Base-by-base conservation (phyloP, 2,888 invertebrate species). In the Exocentrus adspersus region DNA sequence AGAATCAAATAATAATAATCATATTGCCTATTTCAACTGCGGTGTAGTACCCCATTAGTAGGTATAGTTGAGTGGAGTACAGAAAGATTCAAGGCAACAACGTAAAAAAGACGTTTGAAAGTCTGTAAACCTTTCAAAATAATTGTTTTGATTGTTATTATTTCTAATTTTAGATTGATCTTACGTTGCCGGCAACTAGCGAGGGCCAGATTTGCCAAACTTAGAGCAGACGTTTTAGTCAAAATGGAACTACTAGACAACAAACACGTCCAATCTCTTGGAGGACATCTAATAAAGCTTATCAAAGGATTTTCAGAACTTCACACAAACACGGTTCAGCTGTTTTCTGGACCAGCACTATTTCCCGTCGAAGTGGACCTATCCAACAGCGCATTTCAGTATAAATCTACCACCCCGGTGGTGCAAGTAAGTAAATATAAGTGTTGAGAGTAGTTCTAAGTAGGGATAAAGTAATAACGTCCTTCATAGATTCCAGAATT, bases 291-390 rank as follows among this genome's bases (percentile, higher is more conserved):
- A 5, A 90, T 93, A 65, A 88, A 92, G 71, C 89, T 98, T 61
- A 91, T 97, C 10, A 89, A 92, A 57, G 95, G 94, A 0, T 86
- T 99, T 69, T 90, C 94, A 0, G 80, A 81, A 60, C 69, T 82
- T 17, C 82, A 83, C 69, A 71, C 75, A 60, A 65, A 69, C 6
- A 92, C 94, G 2, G 87, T 92, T 62, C 88, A 89, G 28, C 87
- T 94, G 48, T 85, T 97, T 74, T 89, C 91, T 50, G 91, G 91
- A 9, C 90, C 92, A 0, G 85, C 88, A 0, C 85, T 98, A 1
- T 98, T 98, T 81, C 98, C 98, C 0, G 96, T 98, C 0, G 98
- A 98, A 85, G 94, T 98, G 12, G 98, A 98, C 82, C 86, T 98
- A 5, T 92, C 94, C 1, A 91, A 93, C 72, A 93, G 92, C 59